Percentiles rank a stretch among this genome's conserved stretches.
These are phyloP conservation scores for Steinernema feltiae DNA, from an alignment of 1,140 invertebrate species.

Conservation along the genomic window DNA sequence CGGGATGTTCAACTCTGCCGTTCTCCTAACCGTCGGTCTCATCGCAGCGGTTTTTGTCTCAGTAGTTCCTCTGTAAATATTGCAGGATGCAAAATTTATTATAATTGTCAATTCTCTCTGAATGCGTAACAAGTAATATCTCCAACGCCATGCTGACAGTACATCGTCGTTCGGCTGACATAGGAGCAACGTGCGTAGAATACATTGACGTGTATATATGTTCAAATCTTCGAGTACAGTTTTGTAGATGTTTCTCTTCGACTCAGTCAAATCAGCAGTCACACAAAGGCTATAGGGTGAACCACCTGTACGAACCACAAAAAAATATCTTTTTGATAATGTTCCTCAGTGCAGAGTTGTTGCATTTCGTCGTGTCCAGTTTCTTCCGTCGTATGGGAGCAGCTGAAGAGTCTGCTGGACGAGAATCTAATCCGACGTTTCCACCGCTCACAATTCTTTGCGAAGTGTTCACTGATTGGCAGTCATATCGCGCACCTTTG, in stretches of 20 bases:
- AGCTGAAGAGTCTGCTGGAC: too few relatives aligned
- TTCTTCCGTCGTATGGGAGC: too few relatives aligned
- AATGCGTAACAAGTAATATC: background rate
- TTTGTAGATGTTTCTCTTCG: background rate
- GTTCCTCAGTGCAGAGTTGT: background rate
- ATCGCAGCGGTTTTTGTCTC: background rate
- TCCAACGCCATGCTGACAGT: background rate
- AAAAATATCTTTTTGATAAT: background rate
- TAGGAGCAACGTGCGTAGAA: background rate
- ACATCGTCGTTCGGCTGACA: background rate
- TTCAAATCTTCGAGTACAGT: background rate
- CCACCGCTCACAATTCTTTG: too few relatives aligned
- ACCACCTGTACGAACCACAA: background rate
- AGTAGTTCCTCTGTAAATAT: background rate
- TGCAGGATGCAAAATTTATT: background rate
- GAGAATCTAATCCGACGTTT: too few relatives aligned
- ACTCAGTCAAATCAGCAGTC: background rate
- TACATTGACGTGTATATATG: background rate
- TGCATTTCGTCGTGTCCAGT: too few relatives aligned
- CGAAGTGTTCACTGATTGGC: too few relatives aligned
- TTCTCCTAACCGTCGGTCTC: background rate
- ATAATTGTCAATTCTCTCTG: background rate
- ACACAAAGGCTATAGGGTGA: background rate
- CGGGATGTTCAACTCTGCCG: conserved; percentile 47
- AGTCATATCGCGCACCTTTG: too few relatives aligned